Evolutionary conservation across 2,888 invertebrate species (phyloP).

Genomic region (Ctenicera cuprea): DNA sequence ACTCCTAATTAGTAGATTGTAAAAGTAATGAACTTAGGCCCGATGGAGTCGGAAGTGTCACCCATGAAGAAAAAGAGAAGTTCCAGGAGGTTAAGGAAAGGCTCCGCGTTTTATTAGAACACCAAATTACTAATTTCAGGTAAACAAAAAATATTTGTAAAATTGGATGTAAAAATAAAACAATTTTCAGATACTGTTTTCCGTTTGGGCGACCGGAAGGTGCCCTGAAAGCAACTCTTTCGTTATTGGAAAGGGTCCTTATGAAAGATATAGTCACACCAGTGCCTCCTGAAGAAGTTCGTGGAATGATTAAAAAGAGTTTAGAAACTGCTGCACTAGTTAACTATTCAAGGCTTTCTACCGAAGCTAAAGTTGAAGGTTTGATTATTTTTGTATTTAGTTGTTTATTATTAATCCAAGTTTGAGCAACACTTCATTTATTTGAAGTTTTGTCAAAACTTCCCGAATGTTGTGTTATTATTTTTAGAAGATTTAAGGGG

Average conservation of each 20-base stretch:
- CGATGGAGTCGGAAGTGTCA: constrained; percentile 99
- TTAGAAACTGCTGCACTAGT: constrained; percentile 98
- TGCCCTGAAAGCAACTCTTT: constrained; percentile 96
- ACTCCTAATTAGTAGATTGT: constrained; percentile 71
- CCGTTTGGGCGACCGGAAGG: constrained; percentile 99
- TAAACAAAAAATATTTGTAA: constrained; percentile 65
- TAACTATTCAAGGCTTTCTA: constrained; percentile 96
- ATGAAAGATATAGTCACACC: constrained; percentile 99
- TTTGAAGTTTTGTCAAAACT: neutral
- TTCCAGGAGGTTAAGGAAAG: constrained; percentile 98
- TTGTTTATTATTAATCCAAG: neutral
- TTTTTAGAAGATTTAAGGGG: constrained; percentile 85
- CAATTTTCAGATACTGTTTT: constrained; percentile 88
- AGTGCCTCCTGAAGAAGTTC: constrained; percentile 96
- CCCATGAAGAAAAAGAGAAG: constrained; percentile 97
- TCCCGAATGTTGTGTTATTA: constrained; percentile 14
- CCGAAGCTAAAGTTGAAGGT: constrained; percentile 99
- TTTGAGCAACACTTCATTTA: no score
- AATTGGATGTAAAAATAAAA: neutral
- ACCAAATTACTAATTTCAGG: constrained; percentile 99
- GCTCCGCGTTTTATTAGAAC: constrained; percentile 92
- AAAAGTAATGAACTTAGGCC: constrained; percentile 82
- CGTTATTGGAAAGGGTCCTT: constrained; percentile 95
- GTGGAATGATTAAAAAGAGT: constrained; percentile 96
- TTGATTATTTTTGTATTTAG: constrained; percentile 59